Evolutionary conservation across 2,113 vertebrate genomes (phyloP).

Genomic region (Pipa parva): DNA sequence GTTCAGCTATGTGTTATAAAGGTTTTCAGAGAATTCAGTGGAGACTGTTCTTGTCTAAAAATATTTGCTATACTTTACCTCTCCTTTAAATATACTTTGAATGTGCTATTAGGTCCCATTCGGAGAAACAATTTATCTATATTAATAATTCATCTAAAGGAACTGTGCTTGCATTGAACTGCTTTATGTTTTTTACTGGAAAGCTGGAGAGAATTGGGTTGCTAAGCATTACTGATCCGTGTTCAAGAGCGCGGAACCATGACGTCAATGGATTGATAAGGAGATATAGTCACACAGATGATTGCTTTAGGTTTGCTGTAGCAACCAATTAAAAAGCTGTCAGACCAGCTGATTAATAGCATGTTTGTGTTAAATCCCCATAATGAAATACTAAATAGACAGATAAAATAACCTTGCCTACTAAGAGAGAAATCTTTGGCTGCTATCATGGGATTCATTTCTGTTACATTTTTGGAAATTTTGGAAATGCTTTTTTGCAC

Average conservation of each 20-base stretch:
- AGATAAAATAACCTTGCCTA: neutral
- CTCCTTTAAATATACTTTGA: too few relatives aligned
- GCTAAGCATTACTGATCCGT: neutral
- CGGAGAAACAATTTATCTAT: neutral
- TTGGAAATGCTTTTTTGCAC: too few relatives aligned
- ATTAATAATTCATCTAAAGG: neutral
- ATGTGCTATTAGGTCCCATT: neutral
- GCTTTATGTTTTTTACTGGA: neutral
- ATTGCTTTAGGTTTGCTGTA: constrained; percentile 16
- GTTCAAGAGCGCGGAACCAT: constrained; percentile 1
- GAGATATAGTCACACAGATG: neutral
- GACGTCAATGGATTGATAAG: constrained; percentile 18
- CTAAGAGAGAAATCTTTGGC: neutral
- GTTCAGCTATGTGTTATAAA: too few relatives aligned
- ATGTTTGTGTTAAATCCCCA: neutral
- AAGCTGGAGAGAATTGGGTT: neutral
- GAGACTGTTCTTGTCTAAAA: too few relatives aligned
- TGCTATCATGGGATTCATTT: too few relatives aligned
- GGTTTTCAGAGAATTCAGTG: too few relatives aligned
- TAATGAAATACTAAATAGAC: neutral
- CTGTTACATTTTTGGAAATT: too few relatives aligned
- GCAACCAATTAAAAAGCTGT: constrained; percentile 9
- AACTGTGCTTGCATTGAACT: neutral
- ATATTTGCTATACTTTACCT: too few relatives aligned
- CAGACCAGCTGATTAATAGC: neutral